Evolutionary conservation across 2,888 invertebrate species (phyloP), one percentile per base, ranked within the genome.

Genomic region (Oxystoma pomonae): DNA sequence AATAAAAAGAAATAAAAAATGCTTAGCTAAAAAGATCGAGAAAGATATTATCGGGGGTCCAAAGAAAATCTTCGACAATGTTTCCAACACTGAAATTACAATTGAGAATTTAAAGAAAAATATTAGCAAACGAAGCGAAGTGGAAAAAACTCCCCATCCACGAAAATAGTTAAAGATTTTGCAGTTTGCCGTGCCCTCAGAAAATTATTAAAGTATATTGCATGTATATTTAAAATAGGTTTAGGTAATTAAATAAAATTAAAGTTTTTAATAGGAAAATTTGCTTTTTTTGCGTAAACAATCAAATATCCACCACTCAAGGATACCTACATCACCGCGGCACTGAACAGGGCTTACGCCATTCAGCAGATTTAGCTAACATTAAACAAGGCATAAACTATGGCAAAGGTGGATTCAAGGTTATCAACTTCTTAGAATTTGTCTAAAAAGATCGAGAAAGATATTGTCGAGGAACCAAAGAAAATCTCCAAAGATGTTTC

Each of bases 341-440:
- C 49, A 12, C 9, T 61, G 56, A 61, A 55, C 55, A 35, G 19
- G 16, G 61, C 61, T 1, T 3, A 19, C 16, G 17, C 55, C 16
- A 61, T 61, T 17, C 55, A 56, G 18, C 55, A 61, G 65, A 65
- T 16, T 51, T 67, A 7, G 63, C 62, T 17, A 65, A 61, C 57
- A 57, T 67, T 20, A 57, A 57, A 12, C 18, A 59, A 19, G 62
- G 63, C 17, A 65, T 67, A 21, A 58, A 67, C 35, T 49, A 63
- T 16, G 65, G 67, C 57, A 63, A 64, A 16, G 57, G 58, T 18
- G 65, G 65, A 12, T 55, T 56, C 1, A 60, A 60, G 12, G 53
- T 57, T 1, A 60, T 59, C 12, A 61, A 57, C 22, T 67, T 65
- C 20, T 2, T 63, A 1, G 63, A 62, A 65, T 22, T 49, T 67